Evolutionary conservation across 2,113 vertebrate genomes (phyloP).

Genomic region (Panthera tigris): DNA sequence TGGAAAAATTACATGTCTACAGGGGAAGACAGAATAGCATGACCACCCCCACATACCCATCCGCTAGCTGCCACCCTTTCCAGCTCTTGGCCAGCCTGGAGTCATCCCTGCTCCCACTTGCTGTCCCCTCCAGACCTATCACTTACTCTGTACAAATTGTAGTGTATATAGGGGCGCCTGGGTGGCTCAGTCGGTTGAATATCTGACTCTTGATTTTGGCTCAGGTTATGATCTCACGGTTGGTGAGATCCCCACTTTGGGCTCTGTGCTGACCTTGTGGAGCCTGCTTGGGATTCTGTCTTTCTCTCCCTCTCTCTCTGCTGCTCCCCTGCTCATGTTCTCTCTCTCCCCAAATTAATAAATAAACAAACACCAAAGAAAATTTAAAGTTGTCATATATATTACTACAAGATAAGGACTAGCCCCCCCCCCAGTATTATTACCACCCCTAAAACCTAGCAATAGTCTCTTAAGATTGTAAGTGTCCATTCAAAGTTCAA

Average conservation of each 20-base stretch:
- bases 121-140: neutral
- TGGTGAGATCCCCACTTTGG: too few species aligned
- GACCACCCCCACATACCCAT: accelerated
- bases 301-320: too few species aligned
- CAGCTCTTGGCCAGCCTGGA: neutral
- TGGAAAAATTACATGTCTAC: neutral
- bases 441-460: neutral
- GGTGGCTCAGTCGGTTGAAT: too few species aligned
- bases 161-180: neutral
- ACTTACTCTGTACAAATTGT: neutral
- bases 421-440: neutral
- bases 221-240: too few species aligned
- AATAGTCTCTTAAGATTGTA: neutral
- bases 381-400: neutral
- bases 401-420: neutral
- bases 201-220: too few species aligned
- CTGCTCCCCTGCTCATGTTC: too few species aligned
- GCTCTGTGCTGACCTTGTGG: too few species aligned
- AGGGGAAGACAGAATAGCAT: accelerated
- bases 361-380: too few species aligned
- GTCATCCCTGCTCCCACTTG: neutral
- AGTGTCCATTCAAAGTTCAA: neutral
- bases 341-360: too few species aligned
- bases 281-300: too few species aligned
- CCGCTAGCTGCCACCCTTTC: accelerated